Conservation (phyloP, 2,888 invertebrate genomes). For the Cylloceria caligata region DNA sequence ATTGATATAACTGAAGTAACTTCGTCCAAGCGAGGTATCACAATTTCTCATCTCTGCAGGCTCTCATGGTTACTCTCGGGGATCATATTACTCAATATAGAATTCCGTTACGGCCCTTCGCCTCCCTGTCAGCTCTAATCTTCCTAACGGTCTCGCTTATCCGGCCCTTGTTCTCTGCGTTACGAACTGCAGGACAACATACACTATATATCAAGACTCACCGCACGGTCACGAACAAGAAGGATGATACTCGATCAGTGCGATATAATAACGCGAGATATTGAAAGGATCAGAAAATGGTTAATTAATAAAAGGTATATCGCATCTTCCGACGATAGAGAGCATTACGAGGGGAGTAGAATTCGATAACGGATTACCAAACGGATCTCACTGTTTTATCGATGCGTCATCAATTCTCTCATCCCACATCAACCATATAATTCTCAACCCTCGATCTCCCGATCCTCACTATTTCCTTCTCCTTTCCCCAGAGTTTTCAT, state of each 20-base stretch:
- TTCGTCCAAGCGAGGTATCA: neutral
- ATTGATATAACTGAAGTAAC: neutral
- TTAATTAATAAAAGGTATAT: slow-evolving; percentile 62
- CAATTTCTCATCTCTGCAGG: slow-evolving; percentile 39
- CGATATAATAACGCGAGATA: slow-evolving; percentile 49
- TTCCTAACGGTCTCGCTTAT: slow-evolving; percentile 15
- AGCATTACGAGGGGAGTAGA: neutral
- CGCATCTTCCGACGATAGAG: slow-evolving; percentile 42
- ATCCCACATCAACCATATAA: neutral
- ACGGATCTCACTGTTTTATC: slow-evolving; percentile 55
- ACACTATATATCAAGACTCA: neutral
- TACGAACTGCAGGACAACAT: neutral
- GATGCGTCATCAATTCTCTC: slow-evolving; percentile 58
- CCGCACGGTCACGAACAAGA: neutral
- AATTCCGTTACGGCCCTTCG: slow-evolving; percentile 53
- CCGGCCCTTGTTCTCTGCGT: neutral
- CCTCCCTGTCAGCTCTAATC: slow-evolving; percentile 46
- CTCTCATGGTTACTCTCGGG: neutral
- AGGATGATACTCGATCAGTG: slow-evolving; percentile 48
- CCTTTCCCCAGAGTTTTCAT: slow-evolving; percentile 44
- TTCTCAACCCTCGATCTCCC: slow-evolving; percentile 4
- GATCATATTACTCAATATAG: slow-evolving; percentile 46
- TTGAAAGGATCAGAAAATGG: slow-evolving; percentile 49
- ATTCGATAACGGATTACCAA: slow-evolving; percentile 54
- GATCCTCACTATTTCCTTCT: slow-evolving; percentile 10